Evolutionary conservation across 2,113 vertebrate genomes (phyloP).

Genomic region (Lichenostomus cassidix): DNA sequence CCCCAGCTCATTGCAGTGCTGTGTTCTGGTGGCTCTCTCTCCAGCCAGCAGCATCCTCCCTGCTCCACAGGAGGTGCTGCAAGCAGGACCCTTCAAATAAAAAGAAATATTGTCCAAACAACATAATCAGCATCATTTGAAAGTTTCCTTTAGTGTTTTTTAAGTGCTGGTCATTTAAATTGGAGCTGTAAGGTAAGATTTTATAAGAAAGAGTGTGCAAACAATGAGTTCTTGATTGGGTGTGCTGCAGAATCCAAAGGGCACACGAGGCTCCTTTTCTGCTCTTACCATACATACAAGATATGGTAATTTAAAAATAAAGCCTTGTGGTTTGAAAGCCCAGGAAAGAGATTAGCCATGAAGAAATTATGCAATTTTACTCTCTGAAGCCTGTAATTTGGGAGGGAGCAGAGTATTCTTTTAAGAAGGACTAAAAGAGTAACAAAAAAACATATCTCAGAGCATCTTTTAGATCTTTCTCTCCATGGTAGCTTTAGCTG

Average conservation of each 20-base stretch:
- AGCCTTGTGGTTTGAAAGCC: background rate
- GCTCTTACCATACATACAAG: background rate
- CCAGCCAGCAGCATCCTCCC: background rate
- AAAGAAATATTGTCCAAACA: background rate
- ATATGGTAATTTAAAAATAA: background rate
- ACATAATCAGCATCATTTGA: background rate
- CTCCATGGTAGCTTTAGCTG: background rate
- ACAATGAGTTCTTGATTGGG: background rate
- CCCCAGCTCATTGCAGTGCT: background rate
- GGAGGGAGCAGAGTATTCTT: background rate
- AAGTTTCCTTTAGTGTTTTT: background rate
- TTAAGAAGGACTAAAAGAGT: slow-evolving; percentile 5
- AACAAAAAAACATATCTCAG: background rate
- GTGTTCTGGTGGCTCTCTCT: background rate
- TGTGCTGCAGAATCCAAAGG: background rate
- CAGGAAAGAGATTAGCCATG: slow-evolving; percentile 1
- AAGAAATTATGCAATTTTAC: slow-evolving; percentile 20
- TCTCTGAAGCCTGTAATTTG: slow-evolving; percentile 14
- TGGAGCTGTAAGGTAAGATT: background rate
- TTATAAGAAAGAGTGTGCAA: background rate
- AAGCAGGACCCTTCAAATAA: background rate
- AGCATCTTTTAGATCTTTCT: background rate
- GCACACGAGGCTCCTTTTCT: background rate
- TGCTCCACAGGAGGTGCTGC: background rate
- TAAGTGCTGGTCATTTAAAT: background rate